Evolutionary conservation across 1,140 invertebrate species (phyloP).

Genomic region (Pissodes strobi): DNA sequence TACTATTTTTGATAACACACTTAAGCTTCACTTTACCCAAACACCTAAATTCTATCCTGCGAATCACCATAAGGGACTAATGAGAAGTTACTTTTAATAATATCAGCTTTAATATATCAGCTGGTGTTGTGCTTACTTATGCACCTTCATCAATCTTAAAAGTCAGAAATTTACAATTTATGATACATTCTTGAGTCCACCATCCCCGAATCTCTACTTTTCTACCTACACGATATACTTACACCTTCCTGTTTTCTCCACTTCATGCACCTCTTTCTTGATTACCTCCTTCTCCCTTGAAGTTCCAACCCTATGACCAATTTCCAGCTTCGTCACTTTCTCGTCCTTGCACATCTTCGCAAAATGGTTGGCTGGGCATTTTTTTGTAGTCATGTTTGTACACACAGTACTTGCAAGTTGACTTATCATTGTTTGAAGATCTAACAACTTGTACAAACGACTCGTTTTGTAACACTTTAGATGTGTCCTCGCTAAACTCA

Average conservation of each 20-base stretch:
- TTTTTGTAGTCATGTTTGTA: constrained; percentile 3
- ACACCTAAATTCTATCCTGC: neutral
- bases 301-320: too few species aligned
- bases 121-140: constrained; percentile 30
- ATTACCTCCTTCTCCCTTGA: too few species aligned
- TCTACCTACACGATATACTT: neutral
- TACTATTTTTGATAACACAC: neutral
- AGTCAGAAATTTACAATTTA: constrained; percentile 10
- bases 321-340: too few species aligned
- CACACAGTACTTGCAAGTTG: constrained; percentile 18
- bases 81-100: neutral
- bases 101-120: constrained; percentile 1
- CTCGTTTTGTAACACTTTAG: constrained; percentile 12
- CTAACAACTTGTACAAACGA: constrained; percentile 6
- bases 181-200: neutral
- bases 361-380: constrained; percentile 37
- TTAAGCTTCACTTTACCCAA: too few species aligned
- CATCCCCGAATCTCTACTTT: neutral
- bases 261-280: too few species aligned
- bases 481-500: too few species aligned
- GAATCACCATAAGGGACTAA: constrained; percentile 1
- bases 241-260: too few species aligned
- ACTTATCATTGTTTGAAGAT: too few species aligned
- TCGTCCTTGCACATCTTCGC: constrained; percentile 17
- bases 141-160: constrained; percentile 32